Percentiles rank a stretch among this genome's conserved stretches.
Evolutionary conservation across 2,888 invertebrate species (phyloP).

Genomic region (Eledone cirrhosa): DNA sequence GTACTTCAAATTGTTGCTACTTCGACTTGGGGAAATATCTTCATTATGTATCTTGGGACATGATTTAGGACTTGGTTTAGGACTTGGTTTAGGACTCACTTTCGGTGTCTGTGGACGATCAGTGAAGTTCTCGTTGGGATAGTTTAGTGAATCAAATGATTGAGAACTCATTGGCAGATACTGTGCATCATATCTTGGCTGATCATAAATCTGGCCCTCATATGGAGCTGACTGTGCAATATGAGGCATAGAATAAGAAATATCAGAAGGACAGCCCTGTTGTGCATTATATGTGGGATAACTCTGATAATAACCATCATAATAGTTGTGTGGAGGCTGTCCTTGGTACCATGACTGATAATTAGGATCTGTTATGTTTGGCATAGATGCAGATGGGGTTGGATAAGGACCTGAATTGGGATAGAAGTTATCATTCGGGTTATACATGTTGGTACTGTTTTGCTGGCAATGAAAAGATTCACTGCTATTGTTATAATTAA

Average conservation of each 20-base stretch:
- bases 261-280: background rate
- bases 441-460: background rate
- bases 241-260: background rate
- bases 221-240: background rate
- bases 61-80: no score
- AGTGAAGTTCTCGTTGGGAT: no score
- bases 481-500: no score
- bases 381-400: background rate
- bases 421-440: background rate
- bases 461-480: background rate
- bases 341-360: background rate
- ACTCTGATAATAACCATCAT: background rate
- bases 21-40: no score
- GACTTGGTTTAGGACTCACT: no score
- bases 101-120: no score
- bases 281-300: background rate
- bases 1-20: no score
- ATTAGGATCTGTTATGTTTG: background rate
- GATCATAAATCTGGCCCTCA: no score
- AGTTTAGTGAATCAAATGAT: no score
- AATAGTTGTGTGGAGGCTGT: background rate
- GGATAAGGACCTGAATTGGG: background rate
- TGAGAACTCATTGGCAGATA: no score
- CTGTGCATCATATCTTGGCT: no score
- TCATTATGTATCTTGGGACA: no score